Evolutionary conservation across 2,113 vertebrate genomes (phyloP).

Genomic region (Pavo muticus): DNA sequence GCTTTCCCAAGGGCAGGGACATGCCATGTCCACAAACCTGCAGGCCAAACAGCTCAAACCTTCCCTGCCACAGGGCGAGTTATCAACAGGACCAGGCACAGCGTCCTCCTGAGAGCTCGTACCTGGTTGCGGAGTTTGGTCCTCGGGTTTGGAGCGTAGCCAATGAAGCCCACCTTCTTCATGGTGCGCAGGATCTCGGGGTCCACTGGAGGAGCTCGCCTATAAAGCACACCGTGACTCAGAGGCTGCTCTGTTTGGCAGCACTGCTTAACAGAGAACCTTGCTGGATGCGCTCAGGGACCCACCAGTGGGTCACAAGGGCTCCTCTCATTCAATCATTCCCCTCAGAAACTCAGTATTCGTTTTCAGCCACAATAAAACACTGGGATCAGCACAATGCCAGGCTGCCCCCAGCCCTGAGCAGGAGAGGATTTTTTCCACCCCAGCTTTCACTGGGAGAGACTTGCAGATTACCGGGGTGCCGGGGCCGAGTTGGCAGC

Average conservation of each 20-base stretch:
- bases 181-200: constrained; percentile 95
- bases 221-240: constrained; percentile 40
- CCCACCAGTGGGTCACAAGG: accelerated
- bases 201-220: constrained; percentile 92
- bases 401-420: background rate
- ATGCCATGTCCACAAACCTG: background rate
- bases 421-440: accelerated
- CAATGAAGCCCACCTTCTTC: constrained; percentile 98
- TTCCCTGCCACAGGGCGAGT: background rate
- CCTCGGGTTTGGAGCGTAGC: constrained; percentile 95
- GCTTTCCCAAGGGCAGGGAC: constrained; percentile 34
- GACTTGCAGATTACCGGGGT: constrained; percentile 81
- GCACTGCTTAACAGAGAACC: accelerated
- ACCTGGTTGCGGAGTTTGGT: constrained; percentile 95
- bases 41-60: background rate
- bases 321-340: background rate
- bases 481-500: constrained; percentile 83
- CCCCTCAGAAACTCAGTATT: background rate
- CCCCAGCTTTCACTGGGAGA: accelerated
- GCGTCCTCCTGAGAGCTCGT: accelerated
- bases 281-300: background rate
- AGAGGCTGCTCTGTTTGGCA: background rate
- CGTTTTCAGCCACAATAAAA: background rate
- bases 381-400: no score
- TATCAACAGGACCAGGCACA: accelerated